These are phyloP conservation scores for Dicaeum eximium DNA, from an alignment of 2,113 vertebrate genomes.

Conservation along the genomic window DNA sequence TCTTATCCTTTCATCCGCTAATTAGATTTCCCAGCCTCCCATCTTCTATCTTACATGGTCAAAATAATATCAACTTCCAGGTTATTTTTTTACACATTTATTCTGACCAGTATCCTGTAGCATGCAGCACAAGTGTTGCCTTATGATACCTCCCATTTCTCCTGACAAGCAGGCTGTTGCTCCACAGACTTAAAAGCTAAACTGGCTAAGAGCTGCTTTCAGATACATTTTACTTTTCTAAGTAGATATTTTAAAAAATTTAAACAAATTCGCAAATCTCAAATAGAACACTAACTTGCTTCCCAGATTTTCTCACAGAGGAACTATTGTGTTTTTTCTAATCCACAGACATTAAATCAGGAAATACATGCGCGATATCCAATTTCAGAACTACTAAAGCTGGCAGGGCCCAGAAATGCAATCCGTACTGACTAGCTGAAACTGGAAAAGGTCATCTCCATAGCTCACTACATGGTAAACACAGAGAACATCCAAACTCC, in stretches of 20 bases:
- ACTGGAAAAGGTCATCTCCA: conserved; percentile 59
- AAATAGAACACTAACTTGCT: not conserved
- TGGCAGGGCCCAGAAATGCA: conserved; percentile 46
- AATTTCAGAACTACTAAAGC: conserved; percentile 48
- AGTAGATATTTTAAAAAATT: not conserved
- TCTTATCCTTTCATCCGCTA: conserved; percentile 35
- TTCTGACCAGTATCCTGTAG: not conserved
- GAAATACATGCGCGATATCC: conserved; percentile 14
- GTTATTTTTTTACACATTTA: not conserved
- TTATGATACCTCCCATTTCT: not conserved
- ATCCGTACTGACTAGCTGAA: conserved; percentile 17
- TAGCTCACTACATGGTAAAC: conserved; percentile 46
- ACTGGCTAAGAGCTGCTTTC: not conserved
- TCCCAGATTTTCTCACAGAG: not conserved
- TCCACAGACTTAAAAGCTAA: not conserved
- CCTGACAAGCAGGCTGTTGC: not conserved
- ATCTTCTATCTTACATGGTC: not conserved
- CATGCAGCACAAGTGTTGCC: not conserved
- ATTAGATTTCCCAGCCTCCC: conserved; percentile 27
- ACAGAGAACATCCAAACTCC: conserved; percentile 17
- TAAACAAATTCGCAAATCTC: not conserved
- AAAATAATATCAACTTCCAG: not conserved
- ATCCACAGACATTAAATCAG: not conserved
- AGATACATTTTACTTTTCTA: not conserved
- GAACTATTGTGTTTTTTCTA: not conserved